Percentiles rank a stretch among this genome's conserved stretches.
Conservation (phyloP, 2,888 invertebrate genomes). For the Cryptus armator region DNA sequence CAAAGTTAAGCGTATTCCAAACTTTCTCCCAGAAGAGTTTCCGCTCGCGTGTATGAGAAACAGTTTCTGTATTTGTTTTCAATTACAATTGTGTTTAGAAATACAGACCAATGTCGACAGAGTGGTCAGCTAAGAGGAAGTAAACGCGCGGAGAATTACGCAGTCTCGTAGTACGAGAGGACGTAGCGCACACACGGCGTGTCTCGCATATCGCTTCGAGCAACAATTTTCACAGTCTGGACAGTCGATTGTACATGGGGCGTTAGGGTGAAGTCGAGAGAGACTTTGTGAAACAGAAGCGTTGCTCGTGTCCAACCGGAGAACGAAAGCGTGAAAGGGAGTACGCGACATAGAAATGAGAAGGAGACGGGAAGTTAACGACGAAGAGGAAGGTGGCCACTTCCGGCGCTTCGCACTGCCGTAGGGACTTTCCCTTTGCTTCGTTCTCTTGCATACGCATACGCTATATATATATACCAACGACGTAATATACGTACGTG, state of each 20-base stretch:
- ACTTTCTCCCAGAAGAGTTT: no score
- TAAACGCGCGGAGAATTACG: constrained; percentile 6
- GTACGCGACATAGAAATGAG: constrained; percentile 29
- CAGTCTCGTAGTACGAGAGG: neutral
- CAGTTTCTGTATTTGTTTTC: neutral
- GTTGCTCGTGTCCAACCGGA: constrained; percentile 6
- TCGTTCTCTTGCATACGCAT: neutral
- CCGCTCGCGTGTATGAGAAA: no score
- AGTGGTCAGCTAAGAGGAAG: constrained; percentile 3
- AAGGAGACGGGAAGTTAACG: constrained; percentile 17
- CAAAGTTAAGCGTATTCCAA: no score
- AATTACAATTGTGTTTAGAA: constrained; percentile 7
- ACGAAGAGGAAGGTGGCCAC: constrained; percentile 47
- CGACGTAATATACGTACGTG: neutral
- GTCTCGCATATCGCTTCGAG: constrained; percentile 64
- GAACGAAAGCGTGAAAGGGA: constrained; percentile 51
- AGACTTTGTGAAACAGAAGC: constrained; percentile 23
- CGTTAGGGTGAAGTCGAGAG: constrained; percentile 7
- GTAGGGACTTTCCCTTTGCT: neutral
- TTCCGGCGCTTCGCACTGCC: constrained; percentile 63
- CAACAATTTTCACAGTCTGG: constrained; percentile 77
- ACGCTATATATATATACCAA: neutral
- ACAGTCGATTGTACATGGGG: constrained; percentile 59
- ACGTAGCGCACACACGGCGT: neutral
- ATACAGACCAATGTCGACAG: neutral